Base-by-base conservation (phyloP, 2,113 vertebrate species). In the Entelurus aequoreus region DNA sequence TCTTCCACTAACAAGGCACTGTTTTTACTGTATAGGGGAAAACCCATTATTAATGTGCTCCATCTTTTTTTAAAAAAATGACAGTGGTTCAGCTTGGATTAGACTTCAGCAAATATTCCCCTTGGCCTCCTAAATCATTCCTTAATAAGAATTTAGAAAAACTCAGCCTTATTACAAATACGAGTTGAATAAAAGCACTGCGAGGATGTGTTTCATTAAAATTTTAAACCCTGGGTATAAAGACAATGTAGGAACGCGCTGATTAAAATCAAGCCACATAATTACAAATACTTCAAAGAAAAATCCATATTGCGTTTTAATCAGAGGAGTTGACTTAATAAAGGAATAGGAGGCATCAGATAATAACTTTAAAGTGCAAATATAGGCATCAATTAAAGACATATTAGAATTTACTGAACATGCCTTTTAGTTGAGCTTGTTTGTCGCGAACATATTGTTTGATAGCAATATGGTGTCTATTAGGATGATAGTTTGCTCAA, bases 191-290 rank as follows among this genome's bases (percentile, higher is more conserved):
- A 79, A 82, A 83, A 84, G 72, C 40, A 74, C 83, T 86, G 63
- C 66, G 16, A 84, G 80, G 86, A 79, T 56, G 81, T 77, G 64
- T 84, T 86, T 77, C 71, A 88, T 88, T 69, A 87, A 85, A 79
- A 54, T 75, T 86, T 86, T 81, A 87, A 57, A 80, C 75, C 67
- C 72, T 79, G 69, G 72, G 81, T 81, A 74, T 76, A 69, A 60
- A 75, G 71, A 75, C 81, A 80, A 63, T 78, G 74, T 68, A 63
- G 58, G 69, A 77, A 51, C 49, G n/a, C 63, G 62, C 52, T 75
- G 77, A 85, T 84, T 86, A 75, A 80, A 82, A 75, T 75, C 77
- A 68, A 78, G 51, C 47, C 58, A 54, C 63, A 72, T 63, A 72
- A 79, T 77, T 66, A 61, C 49, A 70, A 74, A 78, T 67, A 70